Conservation (phyloP, 2,797 vertebrate species). For the Urosaurus nigricauda region DNA sequence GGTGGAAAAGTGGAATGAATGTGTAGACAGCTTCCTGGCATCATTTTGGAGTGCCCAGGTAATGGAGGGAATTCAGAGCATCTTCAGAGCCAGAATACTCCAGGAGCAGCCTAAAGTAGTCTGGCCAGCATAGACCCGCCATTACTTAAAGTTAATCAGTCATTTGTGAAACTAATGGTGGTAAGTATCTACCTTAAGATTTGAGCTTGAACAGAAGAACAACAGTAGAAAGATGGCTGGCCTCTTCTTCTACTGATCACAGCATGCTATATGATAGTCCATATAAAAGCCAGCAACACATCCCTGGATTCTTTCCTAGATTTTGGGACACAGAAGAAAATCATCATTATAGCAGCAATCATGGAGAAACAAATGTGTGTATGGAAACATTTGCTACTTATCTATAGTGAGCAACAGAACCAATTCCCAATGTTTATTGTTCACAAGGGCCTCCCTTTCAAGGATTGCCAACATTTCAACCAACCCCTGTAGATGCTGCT, state of each 20-base stretch:
- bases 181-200: constrained; percentile 25
- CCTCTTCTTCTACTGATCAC: constrained; percentile 10
- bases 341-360: not conserved
- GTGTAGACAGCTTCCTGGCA: no score
- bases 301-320: constrained; percentile 2
- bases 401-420: not conserved
- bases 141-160: not conserved
- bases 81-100: no score
- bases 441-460: not conserved
- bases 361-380: not conserved
- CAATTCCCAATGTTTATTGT: not conserved
- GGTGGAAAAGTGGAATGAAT: no score
- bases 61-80: no score
- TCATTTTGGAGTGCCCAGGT: no score
- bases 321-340: constrained; percentile 9
- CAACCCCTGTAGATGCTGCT: not conserved
- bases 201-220: constrained; percentile 11
- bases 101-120: no score
- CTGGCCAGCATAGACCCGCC: no score
- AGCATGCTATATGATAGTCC: constrained; percentile 16
- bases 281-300: constrained; percentile 17
- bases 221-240: not conserved
- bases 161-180: not conserved
- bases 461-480: not conserved
- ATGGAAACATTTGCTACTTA: constrained; percentile 14